These are phyloP conservation scores for Hydrochoerus hydrochaeris DNA, from an alignment of 2,113 vertebrate genomes.

Conservation along the genomic window DNA sequence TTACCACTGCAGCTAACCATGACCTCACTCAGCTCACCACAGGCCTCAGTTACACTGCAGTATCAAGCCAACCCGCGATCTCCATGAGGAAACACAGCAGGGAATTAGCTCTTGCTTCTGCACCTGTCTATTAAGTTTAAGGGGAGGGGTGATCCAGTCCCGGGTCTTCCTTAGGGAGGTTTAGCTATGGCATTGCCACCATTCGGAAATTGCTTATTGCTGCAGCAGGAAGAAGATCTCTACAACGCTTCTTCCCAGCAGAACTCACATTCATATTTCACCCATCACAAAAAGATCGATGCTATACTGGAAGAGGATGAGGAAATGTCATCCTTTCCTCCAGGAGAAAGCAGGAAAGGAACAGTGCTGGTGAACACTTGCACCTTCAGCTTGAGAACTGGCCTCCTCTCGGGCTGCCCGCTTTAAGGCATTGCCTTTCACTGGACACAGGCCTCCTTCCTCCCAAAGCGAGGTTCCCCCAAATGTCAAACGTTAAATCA, in stretches of 20 bases:
- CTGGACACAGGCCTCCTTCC: background rate
- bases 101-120: background rate
- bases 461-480: slow-evolving; percentile 40
- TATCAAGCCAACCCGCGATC: background rate
- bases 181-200: background rate
- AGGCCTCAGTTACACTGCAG: background rate
- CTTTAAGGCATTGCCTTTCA: too few relatives aligned
- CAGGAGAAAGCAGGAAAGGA: background rate
- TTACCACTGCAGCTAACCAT: background rate
- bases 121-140: too few relatives aligned
- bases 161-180: background rate
- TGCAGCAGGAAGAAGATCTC: background rate
- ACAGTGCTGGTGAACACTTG: background rate
- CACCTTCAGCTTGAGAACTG: background rate
- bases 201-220: background rate
- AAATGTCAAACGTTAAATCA: slow-evolving; percentile 10
- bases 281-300: background rate
- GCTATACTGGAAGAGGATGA: background rate
- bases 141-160: fast-evolving
- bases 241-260: background rate
- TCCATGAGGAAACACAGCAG: background rate
- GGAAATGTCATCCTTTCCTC: background rate
- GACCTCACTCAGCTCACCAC: background rate
- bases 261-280: background rate
- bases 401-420: too few relatives aligned